phyloP scores from a whole-genome alignment of 2,888 invertebrate species.

The Dolichomitus sp. region DNA sequence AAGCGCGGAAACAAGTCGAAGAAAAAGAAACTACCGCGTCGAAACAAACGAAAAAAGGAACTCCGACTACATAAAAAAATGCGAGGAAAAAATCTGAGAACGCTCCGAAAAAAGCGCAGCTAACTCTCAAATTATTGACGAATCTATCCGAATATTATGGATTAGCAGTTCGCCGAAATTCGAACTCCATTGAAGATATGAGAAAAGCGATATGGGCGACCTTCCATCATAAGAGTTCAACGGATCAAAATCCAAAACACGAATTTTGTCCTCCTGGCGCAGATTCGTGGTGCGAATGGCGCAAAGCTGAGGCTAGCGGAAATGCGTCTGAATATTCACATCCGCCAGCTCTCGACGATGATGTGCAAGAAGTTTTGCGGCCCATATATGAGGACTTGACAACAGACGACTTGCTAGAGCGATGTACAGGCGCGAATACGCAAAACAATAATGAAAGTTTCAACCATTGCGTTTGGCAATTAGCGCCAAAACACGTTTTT shows the following conservation, averaged over 20 bases:
- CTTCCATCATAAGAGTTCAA: slow-evolving; percentile 52
- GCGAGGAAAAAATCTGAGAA: too few relatives aligned
- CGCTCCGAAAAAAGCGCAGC: too few relatives aligned
- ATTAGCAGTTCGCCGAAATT: too few relatives aligned
- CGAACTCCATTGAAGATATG: slow-evolving; percentile 42
- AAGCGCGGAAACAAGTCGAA: too few relatives aligned
- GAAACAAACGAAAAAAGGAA: too few relatives aligned
- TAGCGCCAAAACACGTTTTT: slow-evolving; percentile 30
- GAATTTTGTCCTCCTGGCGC: slow-evolving; percentile 43
- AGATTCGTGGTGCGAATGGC: slow-evolving; percentile 56
- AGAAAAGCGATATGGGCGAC: slow-evolving; percentile 62
- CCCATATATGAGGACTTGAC: slow-evolving; percentile 62
- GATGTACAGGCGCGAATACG: slow-evolving; percentile 63
- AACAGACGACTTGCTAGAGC: slow-evolving; percentile 54
- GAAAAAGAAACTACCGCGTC: too few relatives aligned
- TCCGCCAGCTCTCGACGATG: slow-evolving; percentile 58
- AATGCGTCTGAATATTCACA: slow-evolving; percentile 51
- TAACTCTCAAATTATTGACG: too few relatives aligned
- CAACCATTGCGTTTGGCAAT: slow-evolving; percentile 61
- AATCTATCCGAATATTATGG: too few relatives aligned
- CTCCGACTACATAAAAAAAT: too few relatives aligned
- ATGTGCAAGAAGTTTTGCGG: slow-evolving; percentile 55
- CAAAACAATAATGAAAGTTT: slow-evolving; percentile 67
- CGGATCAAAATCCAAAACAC: slow-evolving; percentile 57
- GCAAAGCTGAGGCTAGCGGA: slow-evolving; percentile 40